These are phyloP conservation scores for Pentalonia nigronervosa DNA, from an alignment of 1,140 invertebrate genomes.

Conservation along the genomic window DNA sequence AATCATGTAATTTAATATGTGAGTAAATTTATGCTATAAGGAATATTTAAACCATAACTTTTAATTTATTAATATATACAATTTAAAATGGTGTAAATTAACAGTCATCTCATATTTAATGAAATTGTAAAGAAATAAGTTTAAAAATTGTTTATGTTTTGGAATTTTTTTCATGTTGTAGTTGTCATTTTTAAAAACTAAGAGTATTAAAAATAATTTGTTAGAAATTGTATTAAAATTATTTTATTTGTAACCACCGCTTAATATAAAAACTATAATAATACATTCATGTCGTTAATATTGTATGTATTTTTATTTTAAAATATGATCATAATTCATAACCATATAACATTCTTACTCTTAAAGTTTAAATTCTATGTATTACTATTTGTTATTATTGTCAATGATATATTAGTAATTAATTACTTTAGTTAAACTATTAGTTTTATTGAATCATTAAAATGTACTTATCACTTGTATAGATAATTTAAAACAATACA, in stretches of 20 bases:
- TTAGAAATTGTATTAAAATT: slow-evolving; percentile 2
- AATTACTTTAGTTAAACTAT: not conserved
- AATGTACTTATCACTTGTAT: not conserved
- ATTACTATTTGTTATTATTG: slow-evolving; percentile 15
- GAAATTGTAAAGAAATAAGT: not conserved
- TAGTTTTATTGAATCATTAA: not conserved
- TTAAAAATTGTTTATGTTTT: not conserved
- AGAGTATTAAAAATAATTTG: not conserved
- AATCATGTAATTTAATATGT: not conserved
- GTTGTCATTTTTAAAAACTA: not conserved
- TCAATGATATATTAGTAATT: not conserved
- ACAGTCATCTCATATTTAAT: not conserved
- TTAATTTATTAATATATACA: not conserved
- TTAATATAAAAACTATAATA: not conserved
- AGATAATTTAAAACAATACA: not conserved
- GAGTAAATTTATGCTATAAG: not conserved
- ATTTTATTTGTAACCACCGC: not conserved
- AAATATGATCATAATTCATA: too few relatives aligned
- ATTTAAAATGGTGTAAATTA: not conserved
- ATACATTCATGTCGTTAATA: slow-evolving; percentile 33
- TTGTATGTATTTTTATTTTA: not conserved
- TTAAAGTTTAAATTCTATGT: not conserved
- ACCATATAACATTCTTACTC: not conserved
- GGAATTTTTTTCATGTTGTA: not conserved
- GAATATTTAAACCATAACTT: not conserved